A percentile compares a stretch with the other conserved stretches of the same genome.
Evolutionary conservation across 2,113 vertebrate genomes (phyloP).

Genomic region (Protobothrops mucrosquamatus): DNA sequence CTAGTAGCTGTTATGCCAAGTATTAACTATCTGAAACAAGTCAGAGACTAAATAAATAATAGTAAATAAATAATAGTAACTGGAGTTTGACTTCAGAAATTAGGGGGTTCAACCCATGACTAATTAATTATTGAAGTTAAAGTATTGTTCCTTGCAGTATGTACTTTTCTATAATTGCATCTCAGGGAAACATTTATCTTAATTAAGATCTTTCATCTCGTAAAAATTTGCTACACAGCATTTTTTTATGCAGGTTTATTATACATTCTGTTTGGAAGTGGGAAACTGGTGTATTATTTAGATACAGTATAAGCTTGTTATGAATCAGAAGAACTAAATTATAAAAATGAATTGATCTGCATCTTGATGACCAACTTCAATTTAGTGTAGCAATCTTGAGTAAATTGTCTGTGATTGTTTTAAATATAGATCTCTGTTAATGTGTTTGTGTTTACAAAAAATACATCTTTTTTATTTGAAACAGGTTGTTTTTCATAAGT

Average conservation of each 20-base stretch:
- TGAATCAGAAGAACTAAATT: conserved; percentile 13
- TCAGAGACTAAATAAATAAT: conserved; percentile 52
- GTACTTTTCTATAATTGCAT: conserved; percentile 51
- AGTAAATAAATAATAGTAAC: conserved; percentile 54
- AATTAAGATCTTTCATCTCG: conserved; percentile 50
- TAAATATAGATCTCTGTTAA: not conserved
- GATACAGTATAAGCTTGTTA: conserved; percentile 15
- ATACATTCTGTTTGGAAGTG: conserved; percentile 44
- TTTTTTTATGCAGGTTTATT: conserved; percentile 50
- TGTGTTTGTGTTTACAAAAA: not conserved
- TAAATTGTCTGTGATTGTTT: not conserved
- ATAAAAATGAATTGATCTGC: not conserved
- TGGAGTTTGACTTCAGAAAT: conserved; percentile 40
- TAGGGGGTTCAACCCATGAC: conserved; percentile 47
- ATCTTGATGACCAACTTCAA: not conserved
- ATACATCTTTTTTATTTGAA: not conserved
- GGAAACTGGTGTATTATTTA: conserved; percentile 30
- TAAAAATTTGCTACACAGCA: conserved; percentile 48
- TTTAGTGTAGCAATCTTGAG: not conserved
- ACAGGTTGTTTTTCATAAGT: not conserved
- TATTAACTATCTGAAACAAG: conserved; percentile 29
- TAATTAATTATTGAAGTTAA: conserved; percentile 61
- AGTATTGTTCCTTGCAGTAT: conserved; percentile 39
- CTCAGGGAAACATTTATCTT: conserved; percentile 55
- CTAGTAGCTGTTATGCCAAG: conserved; percentile 2